Conservation (phyloP, 2,888 invertebrate genomes). For the Tortrix viridana region DNA sequence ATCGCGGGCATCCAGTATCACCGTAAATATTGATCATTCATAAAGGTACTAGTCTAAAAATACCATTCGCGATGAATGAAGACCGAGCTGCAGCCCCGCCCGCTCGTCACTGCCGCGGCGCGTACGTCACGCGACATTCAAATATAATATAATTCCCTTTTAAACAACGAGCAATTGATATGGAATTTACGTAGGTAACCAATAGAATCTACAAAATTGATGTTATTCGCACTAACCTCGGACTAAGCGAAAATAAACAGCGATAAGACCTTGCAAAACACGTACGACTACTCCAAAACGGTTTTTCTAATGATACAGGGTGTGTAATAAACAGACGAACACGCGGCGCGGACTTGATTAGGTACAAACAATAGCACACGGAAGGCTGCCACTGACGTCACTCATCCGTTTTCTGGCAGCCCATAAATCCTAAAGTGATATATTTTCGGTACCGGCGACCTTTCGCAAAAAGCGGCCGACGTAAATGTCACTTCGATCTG, state of each 20-base stretch:
- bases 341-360: conserved; percentile 4
- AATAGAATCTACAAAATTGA: no score
- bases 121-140: conserved; percentile 10
- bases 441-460: conserved; percentile 57
- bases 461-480: conserved; percentile 45
- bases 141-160: no score
- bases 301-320: no score
- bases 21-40: conserved; percentile 14
- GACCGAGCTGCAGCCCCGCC: conserved; percentile 20
- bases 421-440: conserved; percentile 57
- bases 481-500: conserved; percentile 51
- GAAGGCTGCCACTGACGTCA: conserved; percentile 56
- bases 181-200: not conserved
- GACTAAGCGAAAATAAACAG: no score
- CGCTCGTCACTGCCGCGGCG: not conserved
- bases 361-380: conserved; percentile 10
- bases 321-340: not conserved
- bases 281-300: no score
- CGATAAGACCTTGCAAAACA: no score
- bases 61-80: conserved; percentile 31
- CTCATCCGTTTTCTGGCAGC: conserved; percentile 45
- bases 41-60: conserved; percentile 19
- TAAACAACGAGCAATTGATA: no score
- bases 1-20: no score
- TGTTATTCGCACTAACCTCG: no score